Percentiles rank a stretch among this genome's conserved stretches.
phyloP scores from a whole-genome alignment of 2,797 vertebrate genomes.

The Alfaro cultratus region DNA sequence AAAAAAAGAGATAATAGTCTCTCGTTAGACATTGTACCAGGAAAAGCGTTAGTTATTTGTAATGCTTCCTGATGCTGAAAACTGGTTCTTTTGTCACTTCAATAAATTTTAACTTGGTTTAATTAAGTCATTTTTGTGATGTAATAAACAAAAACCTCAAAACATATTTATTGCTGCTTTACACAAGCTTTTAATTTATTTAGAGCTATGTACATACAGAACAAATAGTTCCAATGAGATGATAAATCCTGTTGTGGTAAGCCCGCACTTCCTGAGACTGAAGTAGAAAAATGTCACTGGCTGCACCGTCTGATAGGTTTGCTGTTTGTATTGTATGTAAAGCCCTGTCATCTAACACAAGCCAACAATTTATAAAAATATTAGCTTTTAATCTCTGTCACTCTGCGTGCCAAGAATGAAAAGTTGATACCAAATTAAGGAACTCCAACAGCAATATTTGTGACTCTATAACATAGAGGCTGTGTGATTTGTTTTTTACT shows the following conservation, averaged over 20 bases:
- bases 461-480: not conserved
- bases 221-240: not conserved
- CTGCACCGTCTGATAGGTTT: not conserved
- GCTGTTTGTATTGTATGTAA: not conserved
- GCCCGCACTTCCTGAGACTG: not conserved
- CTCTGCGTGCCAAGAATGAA: not conserved
- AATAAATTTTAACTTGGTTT: not conserved
- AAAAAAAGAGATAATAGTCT: not conserved
- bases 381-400: conserved; percentile 1
- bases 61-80: not conserved
- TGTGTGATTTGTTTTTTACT: not conserved
- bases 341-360: not conserved
- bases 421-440: not conserved
- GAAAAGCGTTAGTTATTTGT: not conserved
- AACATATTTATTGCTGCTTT: not conserved
- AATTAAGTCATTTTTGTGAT: not conserved
- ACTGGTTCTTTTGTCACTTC: not conserved
- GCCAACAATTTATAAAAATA: not conserved
- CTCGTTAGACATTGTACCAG: not conserved
- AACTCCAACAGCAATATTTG: not conserved
- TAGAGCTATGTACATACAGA: not conserved
- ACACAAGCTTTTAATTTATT: not conserved
- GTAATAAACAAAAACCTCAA: not conserved
- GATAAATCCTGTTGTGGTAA: not conserved
- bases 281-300: not conserved